Evolutionary conservation across 2,797 vertebrate genomes (phyloP).

Genomic region (Leptodactylus fallax): DNA sequence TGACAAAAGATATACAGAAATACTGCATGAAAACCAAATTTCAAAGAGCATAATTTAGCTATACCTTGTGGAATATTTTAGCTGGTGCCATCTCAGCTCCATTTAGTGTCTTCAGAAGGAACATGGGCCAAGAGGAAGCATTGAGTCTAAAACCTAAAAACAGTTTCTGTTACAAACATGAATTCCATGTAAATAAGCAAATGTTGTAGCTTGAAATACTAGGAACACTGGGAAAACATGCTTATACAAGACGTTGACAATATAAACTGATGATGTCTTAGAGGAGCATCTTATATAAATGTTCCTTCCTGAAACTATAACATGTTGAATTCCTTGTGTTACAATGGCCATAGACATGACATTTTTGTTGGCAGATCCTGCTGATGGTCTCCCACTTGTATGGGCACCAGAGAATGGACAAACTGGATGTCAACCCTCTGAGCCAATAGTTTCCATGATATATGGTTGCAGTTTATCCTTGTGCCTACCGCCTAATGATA

Average conservation of each 20-base stretch:
- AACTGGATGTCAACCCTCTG: no score
- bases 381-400: no score
- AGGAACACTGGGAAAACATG: not conserved
- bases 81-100: slow-evolving; percentile 98
- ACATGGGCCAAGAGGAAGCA: slow-evolving; percentile 99
- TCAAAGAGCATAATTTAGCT: not conserved
- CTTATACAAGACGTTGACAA: not conserved
- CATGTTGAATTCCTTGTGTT: not conserved
- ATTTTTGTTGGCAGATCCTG: no score
- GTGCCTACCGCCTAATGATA: no score
- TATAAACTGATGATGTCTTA: no score
- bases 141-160: slow-evolving; percentile 93
- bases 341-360: no score
- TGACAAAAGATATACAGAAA: no score
- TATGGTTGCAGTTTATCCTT: no score
- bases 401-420: no score
- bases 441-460: no score
- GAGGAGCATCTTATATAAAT: not conserved
- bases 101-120: slow-evolving; percentile 97
- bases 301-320: not conserved
- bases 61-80: slow-evolving; percentile 98
- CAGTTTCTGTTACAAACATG: not conserved
- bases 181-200: not conserved
- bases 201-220: not conserved
- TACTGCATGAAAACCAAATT: not conserved